These are phyloP conservation scores for Cyprinella venusta DNA, from an alignment of 2,797 vertebrate species.

Conservation along the genomic window DNA sequence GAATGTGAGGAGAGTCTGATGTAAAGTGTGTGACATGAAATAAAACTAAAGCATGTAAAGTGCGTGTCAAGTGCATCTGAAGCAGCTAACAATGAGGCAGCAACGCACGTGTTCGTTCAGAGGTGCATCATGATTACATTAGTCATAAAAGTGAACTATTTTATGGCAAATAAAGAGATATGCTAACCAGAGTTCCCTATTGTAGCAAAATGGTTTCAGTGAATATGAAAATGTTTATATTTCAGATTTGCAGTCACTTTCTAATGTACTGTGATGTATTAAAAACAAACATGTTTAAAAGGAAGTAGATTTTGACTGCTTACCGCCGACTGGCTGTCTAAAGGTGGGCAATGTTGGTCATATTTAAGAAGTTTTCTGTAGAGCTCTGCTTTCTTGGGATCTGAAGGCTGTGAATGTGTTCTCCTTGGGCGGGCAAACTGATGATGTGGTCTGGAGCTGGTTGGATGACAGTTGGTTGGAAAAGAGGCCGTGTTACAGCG, in stretches of 20 bases:
- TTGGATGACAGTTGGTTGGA: not conserved
- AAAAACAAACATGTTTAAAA: not conserved
- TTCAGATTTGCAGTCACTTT: not conserved
- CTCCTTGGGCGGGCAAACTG: constrained; percentile 22
- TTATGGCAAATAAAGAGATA: constrained; percentile 12
- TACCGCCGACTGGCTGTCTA: constrained; percentile 7
- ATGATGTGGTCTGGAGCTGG: constrained; percentile 26
- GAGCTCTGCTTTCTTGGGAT: constrained; percentile 37
- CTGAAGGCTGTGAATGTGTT: constrained; percentile 24
- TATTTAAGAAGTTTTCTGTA: constrained; percentile 12
- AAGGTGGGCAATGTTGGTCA: not conserved
- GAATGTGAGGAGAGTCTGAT: not conserved
- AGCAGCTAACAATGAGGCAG: not conserved
- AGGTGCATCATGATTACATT: not conserved
- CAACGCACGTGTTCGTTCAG: not conserved
- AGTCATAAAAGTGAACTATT: not conserved
- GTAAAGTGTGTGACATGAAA: not conserved
- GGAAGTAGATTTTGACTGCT: constrained; percentile 1
- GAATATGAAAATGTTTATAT: not conserved
- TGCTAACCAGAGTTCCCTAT: not conserved
- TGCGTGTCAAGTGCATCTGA: not conserved
- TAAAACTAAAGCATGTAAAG: not conserved
- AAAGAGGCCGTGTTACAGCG: constrained; percentile 34
- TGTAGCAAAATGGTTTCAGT: not conserved
- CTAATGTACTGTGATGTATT: not conserved